Evolutionary conservation across 2,888 invertebrate species (phyloP).

Genomic region (Yponomeuta plumbellus): DNA sequence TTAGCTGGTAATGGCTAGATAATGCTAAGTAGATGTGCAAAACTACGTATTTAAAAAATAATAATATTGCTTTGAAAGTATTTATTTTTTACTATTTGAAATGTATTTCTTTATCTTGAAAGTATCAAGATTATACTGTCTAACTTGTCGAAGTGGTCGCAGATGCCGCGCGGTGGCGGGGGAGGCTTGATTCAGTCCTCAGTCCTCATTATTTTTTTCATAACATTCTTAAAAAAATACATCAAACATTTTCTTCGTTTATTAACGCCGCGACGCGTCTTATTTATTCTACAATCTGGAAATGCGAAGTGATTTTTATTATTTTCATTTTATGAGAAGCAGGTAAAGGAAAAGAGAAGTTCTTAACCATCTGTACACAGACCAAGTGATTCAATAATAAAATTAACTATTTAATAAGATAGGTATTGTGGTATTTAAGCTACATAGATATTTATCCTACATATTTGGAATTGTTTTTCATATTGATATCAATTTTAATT

Average conservation of each 20-base stretch:
- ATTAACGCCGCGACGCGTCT: conserved; percentile 10
- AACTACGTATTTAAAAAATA: no score
- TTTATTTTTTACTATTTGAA: no score
- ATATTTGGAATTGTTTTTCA: no score
- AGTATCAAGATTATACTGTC: neutral
- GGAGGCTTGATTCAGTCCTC: conserved; percentile 18
- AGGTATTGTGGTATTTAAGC: no score
- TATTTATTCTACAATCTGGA: neutral
- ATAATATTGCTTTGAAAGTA: no score
- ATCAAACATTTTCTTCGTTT: conserved; percentile 16
- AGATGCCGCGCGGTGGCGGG: conserved; percentile 9
- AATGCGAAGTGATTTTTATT: neutral
- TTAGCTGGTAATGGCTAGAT: no score
- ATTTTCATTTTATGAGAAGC: neutral
- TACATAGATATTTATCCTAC: no score
- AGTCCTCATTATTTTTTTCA: conserved; percentile 19
- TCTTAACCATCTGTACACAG: neutral
- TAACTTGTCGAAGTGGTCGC: conserved; percentile 16
- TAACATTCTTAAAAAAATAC: conserved; percentile 16
- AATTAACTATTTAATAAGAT: no score
- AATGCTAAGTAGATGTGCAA: no score
- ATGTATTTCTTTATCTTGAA: neutral
- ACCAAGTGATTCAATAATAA: no score
- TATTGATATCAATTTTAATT: no score
- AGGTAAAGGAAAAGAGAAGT: neutral